Percentiles rank a stretch among this genome's conserved stretches.
Evolutionary conservation across 2,888 invertebrate genomes (phyloP).

Genomic region (Ligdia adustata): DNA sequence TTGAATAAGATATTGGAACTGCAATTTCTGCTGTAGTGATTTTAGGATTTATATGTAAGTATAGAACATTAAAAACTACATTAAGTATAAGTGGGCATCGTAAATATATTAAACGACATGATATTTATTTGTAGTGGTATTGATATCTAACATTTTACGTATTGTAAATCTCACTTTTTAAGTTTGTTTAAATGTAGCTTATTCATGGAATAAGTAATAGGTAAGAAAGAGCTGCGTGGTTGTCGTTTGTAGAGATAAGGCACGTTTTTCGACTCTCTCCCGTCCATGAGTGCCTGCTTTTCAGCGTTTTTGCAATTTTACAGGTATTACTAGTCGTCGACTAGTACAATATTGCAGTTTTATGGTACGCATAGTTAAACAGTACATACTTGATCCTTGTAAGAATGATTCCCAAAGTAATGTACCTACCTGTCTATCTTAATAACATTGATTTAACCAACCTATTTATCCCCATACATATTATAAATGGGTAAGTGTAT

Average conservation of each 20-base stretch:
- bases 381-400: too few species aligned
- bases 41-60: constrained; percentile 22
- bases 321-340: constrained; percentile 36
- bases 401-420: too few species aligned
- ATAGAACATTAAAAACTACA: constrained; percentile 13
- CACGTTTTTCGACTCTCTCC: constrained; percentile 43
- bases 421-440: too few species aligned
- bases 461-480: too few species aligned
- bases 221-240: constrained; percentile 38
- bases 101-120: background rate
- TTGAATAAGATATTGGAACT: constrained; percentile 37
- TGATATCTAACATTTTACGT: too few species aligned
- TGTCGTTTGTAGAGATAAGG: constrained; percentile 51
- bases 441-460: too few species aligned
- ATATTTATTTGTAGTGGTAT: background rate
- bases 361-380: too few species aligned
- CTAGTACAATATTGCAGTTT: constrained; percentile 4
- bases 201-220: constrained; percentile 45
- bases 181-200: constrained; percentile 24
- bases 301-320: constrained; percentile 47
- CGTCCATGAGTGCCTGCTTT: constrained; percentile 42
- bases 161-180: constrained; percentile 6
- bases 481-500: too few species aligned
- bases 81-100: constrained; percentile 1
- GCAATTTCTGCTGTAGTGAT: constrained; percentile 34